Evolutionary conservation across 2,113 vertebrate genomes (phyloP).

Genomic region (Herpailurus yagouaroundi): DNA sequence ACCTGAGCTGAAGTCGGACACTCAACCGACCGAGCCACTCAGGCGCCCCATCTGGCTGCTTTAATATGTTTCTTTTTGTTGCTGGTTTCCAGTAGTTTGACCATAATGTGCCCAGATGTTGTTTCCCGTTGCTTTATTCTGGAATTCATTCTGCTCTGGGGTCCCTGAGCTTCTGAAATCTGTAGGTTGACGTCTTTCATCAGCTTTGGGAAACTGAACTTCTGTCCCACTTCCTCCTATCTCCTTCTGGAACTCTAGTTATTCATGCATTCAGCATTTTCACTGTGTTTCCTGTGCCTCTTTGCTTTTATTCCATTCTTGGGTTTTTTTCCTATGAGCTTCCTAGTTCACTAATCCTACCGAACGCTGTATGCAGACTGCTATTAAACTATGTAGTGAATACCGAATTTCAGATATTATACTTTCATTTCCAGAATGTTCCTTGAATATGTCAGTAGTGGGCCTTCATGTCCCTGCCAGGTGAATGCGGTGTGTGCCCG

Average conservation of each 20-base stretch:
- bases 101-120: background rate
- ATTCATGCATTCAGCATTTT: rapidly evolving
- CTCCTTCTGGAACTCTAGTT: too few relatives aligned
- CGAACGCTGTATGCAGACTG: rapidly evolving
- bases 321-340: background rate
- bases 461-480: background rate
- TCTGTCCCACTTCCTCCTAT: background rate
- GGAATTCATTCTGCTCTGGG: background rate
- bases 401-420: background rate
- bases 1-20: too few relatives aligned
- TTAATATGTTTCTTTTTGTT: background rate
- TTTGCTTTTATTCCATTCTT: background rate
- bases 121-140: too few relatives aligned
- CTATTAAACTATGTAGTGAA: background rate
- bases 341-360: background rate
- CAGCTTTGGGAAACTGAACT: background rate
- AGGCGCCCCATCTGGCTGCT: too few relatives aligned
- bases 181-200: background rate
- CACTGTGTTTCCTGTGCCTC: background rate
- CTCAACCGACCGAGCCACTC: too few relatives aligned
- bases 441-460: background rate
- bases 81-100: background rate
- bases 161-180: background rate
- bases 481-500: too few relatives aligned
- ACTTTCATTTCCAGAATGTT: background rate